Base-by-base conservation (phyloP, 2,113 vertebrate species). In the Dicaeum eximium region DNA sequence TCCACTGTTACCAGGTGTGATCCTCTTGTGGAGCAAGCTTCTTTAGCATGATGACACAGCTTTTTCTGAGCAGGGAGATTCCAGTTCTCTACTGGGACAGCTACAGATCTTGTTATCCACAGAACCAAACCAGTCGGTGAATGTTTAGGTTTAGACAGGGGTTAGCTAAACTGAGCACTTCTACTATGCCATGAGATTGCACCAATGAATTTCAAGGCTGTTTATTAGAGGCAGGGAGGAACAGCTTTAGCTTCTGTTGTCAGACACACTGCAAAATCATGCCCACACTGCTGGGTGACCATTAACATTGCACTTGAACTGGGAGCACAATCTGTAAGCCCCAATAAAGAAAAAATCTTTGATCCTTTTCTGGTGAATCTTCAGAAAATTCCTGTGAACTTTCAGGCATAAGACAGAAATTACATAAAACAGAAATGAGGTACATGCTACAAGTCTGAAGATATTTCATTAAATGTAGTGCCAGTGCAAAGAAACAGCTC, bases 61-160 rank as follows among this genome's bases (percentile, higher is more conserved):
- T 33, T 44, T 50, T 80, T 69, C 27, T 37, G 35, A 78, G 37
- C n/a, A 40, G 35, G n/a, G 44, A 81, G 24, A 45, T 82, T 67
- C 47, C 25, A 57, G 11, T 60, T 91, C 51, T 54, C 8, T 51
- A 4, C 8, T 47, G 53, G 47, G 13, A 45, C 33, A 79, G 40
- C 37, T 87, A 31, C 18, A 62, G 44, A 47, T 44, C 27, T 91
- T 51, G 66, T 67, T 28, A 56, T 79, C 35, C 33, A 22, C 14
- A 50, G 51, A 66, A 69, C 10, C 7, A 22, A 83, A 75, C 1
- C 0, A 0, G 15, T 27, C 2, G 1, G 40, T 57, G 64, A 50
- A 70, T 37, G 14, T 80, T 78, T 50, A 69, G 45, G 31, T 44
- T 12, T 57, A 47, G n/a, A 30, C 31, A 73, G 31, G 23, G 30